phyloP scores from a whole-genome alignment of 2,797 vertebrate species.

The Muraenolepis orangiensis region DNA sequence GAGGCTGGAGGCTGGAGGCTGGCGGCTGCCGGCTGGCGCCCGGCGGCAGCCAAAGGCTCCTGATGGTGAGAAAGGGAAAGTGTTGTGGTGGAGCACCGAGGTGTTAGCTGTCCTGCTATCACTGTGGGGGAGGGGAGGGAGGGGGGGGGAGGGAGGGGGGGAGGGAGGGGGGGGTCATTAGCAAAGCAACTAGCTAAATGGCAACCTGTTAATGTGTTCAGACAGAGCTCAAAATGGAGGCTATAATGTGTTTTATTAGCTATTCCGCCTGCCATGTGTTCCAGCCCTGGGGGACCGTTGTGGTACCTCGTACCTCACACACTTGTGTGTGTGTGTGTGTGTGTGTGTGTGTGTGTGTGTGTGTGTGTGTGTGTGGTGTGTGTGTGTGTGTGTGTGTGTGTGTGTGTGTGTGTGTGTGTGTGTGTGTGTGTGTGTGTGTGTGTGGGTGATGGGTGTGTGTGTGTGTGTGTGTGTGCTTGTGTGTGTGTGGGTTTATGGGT shows the following conservation, averaged over 20 bases:
- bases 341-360: not conserved
- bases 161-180: constrained; percentile 48
- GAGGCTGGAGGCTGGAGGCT: too few relatives aligned
- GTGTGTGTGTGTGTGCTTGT: not conserved
- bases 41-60: constrained; percentile 45
- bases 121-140: constrained; percentile 12
- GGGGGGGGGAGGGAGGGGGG: not conserved
- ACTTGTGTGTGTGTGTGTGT: not conserved
- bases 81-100: constrained; percentile 20
- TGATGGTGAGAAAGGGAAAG: constrained; percentile 43
- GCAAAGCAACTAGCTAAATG: constrained; percentile 42
- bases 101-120: constrained; percentile 29
- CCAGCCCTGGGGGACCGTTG: constrained; percentile 12
- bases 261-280: constrained; percentile 53
- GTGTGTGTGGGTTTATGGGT: not conserved
- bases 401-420: not conserved
- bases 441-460: too few relatives aligned
- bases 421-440: not conserved
- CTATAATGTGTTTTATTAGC: constrained; percentile 48
- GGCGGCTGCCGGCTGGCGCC: constrained; percentile 21
- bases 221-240: constrained; percentile 53
- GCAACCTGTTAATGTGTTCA: constrained; percentile 50
- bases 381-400: not conserved
- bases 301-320: constrained; percentile 3
- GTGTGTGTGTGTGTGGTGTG: not conserved